Conservation (phyloP, 2,113 vertebrate species). For the Tapirus terrestris region DNA sequence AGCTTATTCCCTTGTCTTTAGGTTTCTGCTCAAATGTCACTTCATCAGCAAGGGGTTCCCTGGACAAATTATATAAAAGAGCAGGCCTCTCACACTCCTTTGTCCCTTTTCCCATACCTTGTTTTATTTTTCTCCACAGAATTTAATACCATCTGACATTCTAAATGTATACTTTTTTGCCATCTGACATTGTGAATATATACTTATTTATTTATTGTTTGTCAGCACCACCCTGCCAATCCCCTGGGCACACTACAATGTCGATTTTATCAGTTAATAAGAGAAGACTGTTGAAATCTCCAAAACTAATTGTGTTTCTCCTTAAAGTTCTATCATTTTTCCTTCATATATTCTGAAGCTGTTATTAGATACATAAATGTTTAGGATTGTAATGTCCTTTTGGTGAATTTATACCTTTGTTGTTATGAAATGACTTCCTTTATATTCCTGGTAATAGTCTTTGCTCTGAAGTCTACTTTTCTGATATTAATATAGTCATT, state of each 20-base stretch:
- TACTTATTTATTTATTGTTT: background rate
- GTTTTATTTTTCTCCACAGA: background rate
- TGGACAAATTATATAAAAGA: background rate
- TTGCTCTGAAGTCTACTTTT: background rate
- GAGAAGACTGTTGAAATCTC: constrained; percentile 1
- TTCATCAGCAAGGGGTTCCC: background rate
- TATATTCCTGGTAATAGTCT: background rate
- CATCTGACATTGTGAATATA: background rate
- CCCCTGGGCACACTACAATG: background rate
- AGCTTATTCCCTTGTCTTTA: background rate
- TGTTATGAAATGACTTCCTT: constrained; percentile 3
- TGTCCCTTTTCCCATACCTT: background rate
- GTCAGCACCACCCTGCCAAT: background rate
- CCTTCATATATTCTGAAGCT: background rate
- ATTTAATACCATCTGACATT: background rate
- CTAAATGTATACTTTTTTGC: background rate
- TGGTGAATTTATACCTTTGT: background rate
- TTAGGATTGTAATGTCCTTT: background rate
- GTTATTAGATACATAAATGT: background rate
- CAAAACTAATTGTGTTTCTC: background rate
- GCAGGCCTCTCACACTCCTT: background rate
- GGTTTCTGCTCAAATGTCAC: background rate
- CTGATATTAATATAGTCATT: background rate
- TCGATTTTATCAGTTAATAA: background rate
- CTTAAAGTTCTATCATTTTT: constrained; percentile 13